Evolutionary conservation across 2,888 invertebrate species (phyloP).

Genomic region (Tromatobia lineatoria): DNA sequence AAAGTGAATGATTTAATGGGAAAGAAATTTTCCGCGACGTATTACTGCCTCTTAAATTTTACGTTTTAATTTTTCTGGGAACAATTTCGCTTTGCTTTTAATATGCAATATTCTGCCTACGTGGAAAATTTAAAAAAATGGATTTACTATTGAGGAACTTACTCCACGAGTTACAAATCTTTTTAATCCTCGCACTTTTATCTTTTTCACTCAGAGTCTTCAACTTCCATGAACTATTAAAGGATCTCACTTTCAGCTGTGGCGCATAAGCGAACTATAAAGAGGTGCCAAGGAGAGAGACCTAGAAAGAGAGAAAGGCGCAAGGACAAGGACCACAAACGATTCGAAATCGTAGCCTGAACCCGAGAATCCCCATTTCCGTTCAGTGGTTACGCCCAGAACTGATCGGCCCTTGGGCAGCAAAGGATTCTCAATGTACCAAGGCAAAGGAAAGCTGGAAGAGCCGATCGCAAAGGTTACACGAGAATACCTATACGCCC

Average conservation of each 20-base stretch:
- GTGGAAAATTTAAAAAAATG: too few species aligned
- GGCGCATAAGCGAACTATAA: not conserved
- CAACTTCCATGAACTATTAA: not conserved
- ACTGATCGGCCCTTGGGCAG: conserved; percentile 75
- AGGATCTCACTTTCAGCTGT: not conserved
- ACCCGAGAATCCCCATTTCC: conserved; percentile 58
- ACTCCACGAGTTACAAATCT: not conserved
- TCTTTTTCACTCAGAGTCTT: not conserved
- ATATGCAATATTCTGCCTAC: too few species aligned
- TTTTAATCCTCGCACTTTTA: not conserved
- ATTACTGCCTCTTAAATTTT: too few species aligned
- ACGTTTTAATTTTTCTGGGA: too few species aligned
- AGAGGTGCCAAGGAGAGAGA: not conserved
- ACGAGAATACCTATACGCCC: not conserved
- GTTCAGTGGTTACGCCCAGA: conserved; percentile 81
- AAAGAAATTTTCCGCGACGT: too few species aligned
- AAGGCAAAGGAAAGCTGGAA: conserved; percentile 11
- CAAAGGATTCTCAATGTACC: conserved; percentile 26
- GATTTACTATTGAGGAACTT: not conserved
- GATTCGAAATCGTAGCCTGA: conserved; percentile 52
- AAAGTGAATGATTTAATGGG: too few species aligned
- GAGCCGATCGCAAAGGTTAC: conserved; percentile 22
- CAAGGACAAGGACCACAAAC: conserved; percentile 6
- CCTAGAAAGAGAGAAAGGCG: conserved; percentile 12
- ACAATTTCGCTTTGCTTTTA: too few species aligned